phyloP scores from a whole-genome alignment of 2,888 invertebrate genomes.

The Mesochorus sp. region DNA sequence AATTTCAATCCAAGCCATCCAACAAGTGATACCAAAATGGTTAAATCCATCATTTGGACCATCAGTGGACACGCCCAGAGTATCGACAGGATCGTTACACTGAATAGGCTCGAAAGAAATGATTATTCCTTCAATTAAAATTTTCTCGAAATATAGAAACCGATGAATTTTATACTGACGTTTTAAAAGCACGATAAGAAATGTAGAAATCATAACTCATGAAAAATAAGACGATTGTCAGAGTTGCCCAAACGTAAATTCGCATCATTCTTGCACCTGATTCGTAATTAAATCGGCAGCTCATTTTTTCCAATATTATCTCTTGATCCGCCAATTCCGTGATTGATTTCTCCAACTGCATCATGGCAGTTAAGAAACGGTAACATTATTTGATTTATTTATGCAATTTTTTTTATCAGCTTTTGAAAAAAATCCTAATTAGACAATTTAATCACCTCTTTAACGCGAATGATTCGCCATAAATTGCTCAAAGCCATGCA shows the following conservation, averaged over 20 bases:
- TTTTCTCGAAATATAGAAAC: not conserved
- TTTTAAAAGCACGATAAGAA: not conserved
- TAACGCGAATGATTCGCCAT: conserved; percentile 39
- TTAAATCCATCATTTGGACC: conserved; percentile 32
- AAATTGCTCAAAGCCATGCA: conserved; percentile 27
- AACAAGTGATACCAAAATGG: conserved; percentile 48
- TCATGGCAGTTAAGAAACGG: not conserved
- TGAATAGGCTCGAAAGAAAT: not conserved
- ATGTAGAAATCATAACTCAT: conserved; percentile 35
- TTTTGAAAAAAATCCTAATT: not conserved
- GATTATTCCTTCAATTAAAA: not conserved
- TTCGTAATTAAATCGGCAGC: conserved; percentile 39
- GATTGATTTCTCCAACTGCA: conserved; percentile 47
- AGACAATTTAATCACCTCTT: conserved; percentile 27
- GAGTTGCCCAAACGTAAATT: conserved; percentile 32
- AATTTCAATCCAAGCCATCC: conserved; percentile 51
- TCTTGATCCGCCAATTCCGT: conserved; percentile 35
- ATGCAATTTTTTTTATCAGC: not conserved
- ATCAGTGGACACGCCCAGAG: conserved; percentile 37
- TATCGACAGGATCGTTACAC: not conserved
- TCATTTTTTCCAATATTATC: conserved; percentile 45
- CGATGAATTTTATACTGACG: conserved; percentile 26
- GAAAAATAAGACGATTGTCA: not conserved
- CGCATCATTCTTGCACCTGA: conserved; percentile 23
- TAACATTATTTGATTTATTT: not conserved